Evolutionary conservation across 2,113 vertebrate species (phyloP).

Genomic region (Heterochromis multidens): DNA sequence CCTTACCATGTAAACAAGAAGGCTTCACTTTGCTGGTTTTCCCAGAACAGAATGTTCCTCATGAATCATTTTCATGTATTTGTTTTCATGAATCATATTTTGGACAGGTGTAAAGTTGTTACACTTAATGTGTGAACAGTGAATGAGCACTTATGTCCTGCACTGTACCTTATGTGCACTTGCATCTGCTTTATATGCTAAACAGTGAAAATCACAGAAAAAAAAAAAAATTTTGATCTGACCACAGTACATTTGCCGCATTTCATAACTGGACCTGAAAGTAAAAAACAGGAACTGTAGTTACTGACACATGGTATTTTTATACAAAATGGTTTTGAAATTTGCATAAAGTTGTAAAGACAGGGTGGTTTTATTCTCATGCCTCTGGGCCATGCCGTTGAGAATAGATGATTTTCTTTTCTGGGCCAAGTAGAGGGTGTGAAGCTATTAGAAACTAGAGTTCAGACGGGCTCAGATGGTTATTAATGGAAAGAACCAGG

Average conservation of each 20-base stretch:
- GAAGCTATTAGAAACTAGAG: slow-evolving; percentile 46
- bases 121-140: background rate
- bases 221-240: background rate
- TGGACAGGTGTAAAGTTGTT: background rate
- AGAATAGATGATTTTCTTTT: slow-evolving; percentile 34
- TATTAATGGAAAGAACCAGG: slow-evolving; percentile 69
- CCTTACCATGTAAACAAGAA: slow-evolving; percentile 8
- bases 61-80: background rate
- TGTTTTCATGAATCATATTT: background rate
- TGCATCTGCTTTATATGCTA: background rate
- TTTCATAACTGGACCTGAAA: background rate
- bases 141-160: background rate
- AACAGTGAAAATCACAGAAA: background rate
- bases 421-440: slow-evolving; percentile 29
- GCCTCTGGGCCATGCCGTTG: background rate
- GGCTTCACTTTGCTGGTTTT: background rate
- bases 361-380: background rate
- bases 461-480: slow-evolving; percentile 46
- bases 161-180: background rate
- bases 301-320: background rate
- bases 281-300: background rate
- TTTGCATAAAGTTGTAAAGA: slow-evolving; percentile 2
- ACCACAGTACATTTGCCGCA: background rate
- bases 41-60: slow-evolving; percentile 10
- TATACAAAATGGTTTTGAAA: background rate